phyloP scores from a whole-genome alignment of 1,140 invertebrate species.

The Homalodisca vitripennis region DNA sequence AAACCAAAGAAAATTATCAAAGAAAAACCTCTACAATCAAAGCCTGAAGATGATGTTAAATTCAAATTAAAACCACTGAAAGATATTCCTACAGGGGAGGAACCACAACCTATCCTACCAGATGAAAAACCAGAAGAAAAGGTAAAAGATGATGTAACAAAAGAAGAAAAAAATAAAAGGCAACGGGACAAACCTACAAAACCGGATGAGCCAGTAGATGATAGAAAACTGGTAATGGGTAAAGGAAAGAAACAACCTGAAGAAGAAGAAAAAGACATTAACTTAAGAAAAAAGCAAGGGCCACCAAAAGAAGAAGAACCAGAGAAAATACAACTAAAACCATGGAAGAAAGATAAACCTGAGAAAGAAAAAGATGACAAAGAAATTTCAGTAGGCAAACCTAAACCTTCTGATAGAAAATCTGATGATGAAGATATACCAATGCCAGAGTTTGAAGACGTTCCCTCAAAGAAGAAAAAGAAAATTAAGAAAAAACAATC shows the following conservation, averaged over 20 bases:
- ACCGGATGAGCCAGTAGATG: slow-evolving; percentile 43
- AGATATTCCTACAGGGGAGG: slow-evolving; percentile 39
- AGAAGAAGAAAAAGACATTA: slow-evolving; percentile 47
- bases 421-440: slow-evolving; percentile 35
- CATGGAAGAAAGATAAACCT: slow-evolving; percentile 39
- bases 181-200: slow-evolving; percentile 37
- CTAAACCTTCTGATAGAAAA: slow-evolving; percentile 32
- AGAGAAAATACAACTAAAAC: slow-evolving; percentile 42
- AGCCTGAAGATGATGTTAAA: slow-evolving; percentile 39
- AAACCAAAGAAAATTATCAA: slow-evolving; percentile 32
- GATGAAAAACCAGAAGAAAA: slow-evolving; percentile 43
- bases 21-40: slow-evolving; percentile 41
- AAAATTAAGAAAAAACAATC: slow-evolving; percentile 18
- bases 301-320: slow-evolving; percentile 42
- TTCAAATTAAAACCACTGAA: slow-evolving; percentile 40
- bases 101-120: slow-evolving; percentile 35
- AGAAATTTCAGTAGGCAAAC: slow-evolving; percentile 34
- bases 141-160: slow-evolving; percentile 19
- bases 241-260: slow-evolving; percentile 47
- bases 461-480: slow-evolving; percentile 24
- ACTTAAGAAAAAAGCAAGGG: slow-evolving; percentile 50
- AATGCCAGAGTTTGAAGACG: slow-evolving; percentile 26
- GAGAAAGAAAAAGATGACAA: slow-evolving; percentile 28
- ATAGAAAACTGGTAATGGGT: slow-evolving; percentile 48
- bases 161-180: slow-evolving; percentile 42